Conservation (phyloP, 2,113 vertebrate species). For the Lophura nycthemera region DNA sequence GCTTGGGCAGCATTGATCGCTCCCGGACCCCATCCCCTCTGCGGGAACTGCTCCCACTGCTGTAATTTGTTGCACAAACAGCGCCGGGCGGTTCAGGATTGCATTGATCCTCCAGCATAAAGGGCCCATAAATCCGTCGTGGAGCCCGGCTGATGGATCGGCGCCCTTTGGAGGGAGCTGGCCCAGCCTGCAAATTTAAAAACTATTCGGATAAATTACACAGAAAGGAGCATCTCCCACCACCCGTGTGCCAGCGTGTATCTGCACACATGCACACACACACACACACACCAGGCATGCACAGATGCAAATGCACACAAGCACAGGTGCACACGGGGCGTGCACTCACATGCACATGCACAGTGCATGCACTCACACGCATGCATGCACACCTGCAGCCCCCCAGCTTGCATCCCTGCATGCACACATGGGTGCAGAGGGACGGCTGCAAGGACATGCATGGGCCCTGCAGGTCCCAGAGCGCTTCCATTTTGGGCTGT, state of each 20-base stretch:
- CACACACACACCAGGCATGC: background rate
- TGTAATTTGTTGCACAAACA: conserved; percentile 60
- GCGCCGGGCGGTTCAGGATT: background rate
- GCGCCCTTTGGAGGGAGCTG: conserved; percentile 45
- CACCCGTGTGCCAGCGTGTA: fast-evolving
- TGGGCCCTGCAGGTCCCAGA: background rate
- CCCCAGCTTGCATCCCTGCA: background rate
- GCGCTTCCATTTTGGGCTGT: fast-evolving
- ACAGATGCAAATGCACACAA: background rate
- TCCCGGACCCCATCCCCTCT: background rate
- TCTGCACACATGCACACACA: background rate
- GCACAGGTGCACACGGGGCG: background rate
- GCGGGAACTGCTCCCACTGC: background rate
- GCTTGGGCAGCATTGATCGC: background rate
- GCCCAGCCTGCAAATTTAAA: conserved; percentile 21
- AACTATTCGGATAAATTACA: background rate
- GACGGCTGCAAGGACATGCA: fast-evolving
- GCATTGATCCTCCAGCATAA: conserved; percentile 56
- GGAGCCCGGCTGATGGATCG: conserved; percentile 54
- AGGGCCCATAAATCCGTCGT: conserved; percentile 62
- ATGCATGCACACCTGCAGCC: background rate
- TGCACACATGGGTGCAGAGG: too few species aligned
- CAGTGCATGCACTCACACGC: too few species aligned
- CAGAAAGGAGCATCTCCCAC: background rate
- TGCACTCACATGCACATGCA: too few species aligned